Base-by-base conservation (phyloP, 2,113 vertebrate genomes). In the Oenanthe oenanthe region DNA sequence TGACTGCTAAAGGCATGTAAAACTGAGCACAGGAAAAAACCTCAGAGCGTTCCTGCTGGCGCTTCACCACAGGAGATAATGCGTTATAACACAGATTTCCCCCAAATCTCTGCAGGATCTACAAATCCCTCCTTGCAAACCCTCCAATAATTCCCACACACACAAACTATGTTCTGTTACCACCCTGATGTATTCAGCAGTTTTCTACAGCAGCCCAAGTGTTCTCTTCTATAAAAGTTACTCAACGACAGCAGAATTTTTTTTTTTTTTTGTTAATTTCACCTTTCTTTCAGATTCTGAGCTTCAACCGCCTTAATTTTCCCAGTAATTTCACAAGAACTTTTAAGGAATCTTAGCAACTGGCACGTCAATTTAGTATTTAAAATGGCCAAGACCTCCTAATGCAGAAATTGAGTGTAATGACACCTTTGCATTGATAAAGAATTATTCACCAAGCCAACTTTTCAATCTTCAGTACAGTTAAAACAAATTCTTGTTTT, bases 61-160 rank as follows among this genome's bases (percentile, higher is more conserved):
- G 97, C 87, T 62, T 96, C 84, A 60, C 81, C 11, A 10, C 61
- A 81, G 89, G 86, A 95, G 54, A 92, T 92, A 86, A 85, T 24
- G 36, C 62, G 32, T 75, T 90, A 9, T 91, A 94, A 95, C 94
- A 92, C 58, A 94, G 87, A 96, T 95, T 93, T 91, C 62, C 73
- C 85, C 5, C 12, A 87, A 91, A 72, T 90, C 89, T 84, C 94
- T 47, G 47, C 72, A 92, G 95, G 79, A 95, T 84, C 82, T 91
- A 80, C 53, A 95, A 97, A 94, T 93, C 65, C 29, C 80, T 91
- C 91, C 82, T 85, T 51, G 28, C 53, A 95, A 85, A 95, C 50
- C 19, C 74, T 90, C 53, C 56, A 95, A 47, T 72, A 92, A 91
- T 61, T 74, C 54, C 10, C 48, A 0, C 31, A 1, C 36, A 66